Evolutionary conservation across 2,797 vertebrate genomes (phyloP), one percentile per base, ranked within the genome.

Genomic region (Pelochelys cantorii): DNA sequence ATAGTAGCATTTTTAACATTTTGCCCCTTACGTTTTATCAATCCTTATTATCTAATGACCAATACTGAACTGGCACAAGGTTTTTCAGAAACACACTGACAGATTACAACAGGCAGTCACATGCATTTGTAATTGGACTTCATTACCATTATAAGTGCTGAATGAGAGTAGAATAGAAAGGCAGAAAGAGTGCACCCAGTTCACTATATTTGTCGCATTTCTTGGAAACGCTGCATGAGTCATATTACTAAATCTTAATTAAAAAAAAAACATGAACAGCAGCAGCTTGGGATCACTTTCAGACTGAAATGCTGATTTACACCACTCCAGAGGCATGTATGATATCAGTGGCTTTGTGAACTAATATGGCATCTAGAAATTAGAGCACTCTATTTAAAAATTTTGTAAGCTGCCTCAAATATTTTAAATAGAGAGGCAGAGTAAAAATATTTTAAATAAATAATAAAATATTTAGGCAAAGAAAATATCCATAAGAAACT

Each of bases 51-150:
- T 98, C 98, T 98, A 98, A 98, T 98, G 98, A 98, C 97, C 97
- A 98, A 98, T 98, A 98, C 96, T 93, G 97, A 97, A 97, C 94
- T 92, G 98, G 98, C 97, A 93, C 83, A 97, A 96, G 97, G 96
- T 98, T 98, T 98, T 97, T 97, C 97, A 96, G 96, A 97, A 95
- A 93, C 95, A 92, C 92, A 87, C 94, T 97, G 98, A 97, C 98
- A 96, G 97, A 98, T 98, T 97, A 96, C 97, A 96, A 96, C 90
- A 95, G 97, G 96, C 96, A 95, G 97, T 97, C 97, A 98, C 97
- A 98, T 98, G 98, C 98, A 99, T 99, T 98, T 99, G 98, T 99
- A 98, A 99, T 99, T 98, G 98, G 98, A 97, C 97, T 98, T 98
- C 98, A 98, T 98, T 98, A 98, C 98, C 98, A 98, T 98, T 98